These are phyloP conservation scores for Gastrophryne carolinensis DNA, from an alignment of 2,797 vertebrate species.

Conservation along the genomic window DNA sequence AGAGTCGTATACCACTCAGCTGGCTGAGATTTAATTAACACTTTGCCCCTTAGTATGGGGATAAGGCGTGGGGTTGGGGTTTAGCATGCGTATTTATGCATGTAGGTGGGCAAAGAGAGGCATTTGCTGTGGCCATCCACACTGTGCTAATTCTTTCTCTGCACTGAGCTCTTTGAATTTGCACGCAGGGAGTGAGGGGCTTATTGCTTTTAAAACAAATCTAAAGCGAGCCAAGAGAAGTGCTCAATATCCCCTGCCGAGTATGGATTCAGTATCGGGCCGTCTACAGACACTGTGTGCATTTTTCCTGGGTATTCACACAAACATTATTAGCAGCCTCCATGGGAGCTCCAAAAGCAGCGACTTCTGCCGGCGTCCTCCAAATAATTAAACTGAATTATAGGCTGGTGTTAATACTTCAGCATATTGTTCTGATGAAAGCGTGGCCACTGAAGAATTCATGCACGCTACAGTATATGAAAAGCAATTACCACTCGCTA, in stretches of 20 bases:
- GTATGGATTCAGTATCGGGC: constrained; percentile 26
- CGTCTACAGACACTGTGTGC: constrained; percentile 27
- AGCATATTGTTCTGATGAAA: constrained; percentile 26
- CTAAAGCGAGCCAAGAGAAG: background rate
- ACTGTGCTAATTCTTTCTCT: constrained; percentile 15
- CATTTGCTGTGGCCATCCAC: background rate
- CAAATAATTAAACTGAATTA: constrained; percentile 39
- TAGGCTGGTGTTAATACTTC: constrained; percentile 8
- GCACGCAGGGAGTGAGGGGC: background rate
- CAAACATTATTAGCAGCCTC: constrained; percentile 50
- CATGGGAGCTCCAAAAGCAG: constrained; percentile 24
- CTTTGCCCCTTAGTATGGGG: constrained; percentile 33
- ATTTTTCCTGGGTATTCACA: constrained; percentile 37
- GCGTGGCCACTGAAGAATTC: constrained; percentile 12
- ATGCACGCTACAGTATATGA: constrained; percentile 5
- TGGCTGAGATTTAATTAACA: constrained; percentile 48
- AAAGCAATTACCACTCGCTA: constrained; percentile 19
- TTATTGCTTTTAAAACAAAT: constrained; percentile 2
- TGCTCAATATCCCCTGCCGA: constrained; percentile 24
- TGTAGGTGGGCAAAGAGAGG: constrained; percentile 10
- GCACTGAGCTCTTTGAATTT: background rate
- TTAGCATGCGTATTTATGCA: constrained; percentile 28
- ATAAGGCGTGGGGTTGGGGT: constrained; percentile 11
- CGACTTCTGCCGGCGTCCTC: background rate
- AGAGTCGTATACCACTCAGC: constrained; percentile 26